phyloP scores from a whole-genome alignment of 53 echinoderm and acorn worm species.

The Crossaster papposus region DNA sequence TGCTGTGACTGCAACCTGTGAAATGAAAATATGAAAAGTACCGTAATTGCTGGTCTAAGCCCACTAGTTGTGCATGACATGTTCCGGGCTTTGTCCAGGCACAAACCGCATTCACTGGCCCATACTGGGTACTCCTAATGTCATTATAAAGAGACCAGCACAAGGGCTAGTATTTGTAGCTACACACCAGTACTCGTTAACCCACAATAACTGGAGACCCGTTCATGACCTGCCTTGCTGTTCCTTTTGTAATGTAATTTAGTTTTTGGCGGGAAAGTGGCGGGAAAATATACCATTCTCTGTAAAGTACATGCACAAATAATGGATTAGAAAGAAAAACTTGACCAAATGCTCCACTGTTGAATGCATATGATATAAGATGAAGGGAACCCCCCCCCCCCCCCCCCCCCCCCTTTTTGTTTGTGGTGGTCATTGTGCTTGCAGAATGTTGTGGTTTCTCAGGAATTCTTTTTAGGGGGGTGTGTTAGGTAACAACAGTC shows the following conservation, averaged over 20 bases:
- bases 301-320: no score
- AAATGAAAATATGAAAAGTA: background rate
- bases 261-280: constrained; percentile 24
- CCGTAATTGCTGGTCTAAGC: constrained; percentile 6
- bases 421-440: no score
- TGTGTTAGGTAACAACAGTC: no score
- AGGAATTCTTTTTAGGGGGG: no score
- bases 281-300: constrained; percentile 24
- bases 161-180: background rate
- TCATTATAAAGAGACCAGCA: constrained; percentile 19
- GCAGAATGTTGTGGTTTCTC: no score
- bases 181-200: constrained; percentile 16
- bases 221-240: constrained; percentile 36
- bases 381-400: no score
- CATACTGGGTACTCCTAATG: constrained; percentile 15
- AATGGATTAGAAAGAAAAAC: no score
- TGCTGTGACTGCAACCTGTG: background rate
- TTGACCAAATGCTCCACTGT: no score
- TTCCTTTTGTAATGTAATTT: constrained; percentile 12
- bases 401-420: no score
- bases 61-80: constrained; percentile 12
- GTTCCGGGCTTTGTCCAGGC: constrained; percentile 6
- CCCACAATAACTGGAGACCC: constrained; percentile 39
- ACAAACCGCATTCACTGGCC: constrained; percentile 9
- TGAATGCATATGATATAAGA: no score